Conservation (phyloP, 1,140 invertebrate genomes). For the Pantala flavescens region DNA sequence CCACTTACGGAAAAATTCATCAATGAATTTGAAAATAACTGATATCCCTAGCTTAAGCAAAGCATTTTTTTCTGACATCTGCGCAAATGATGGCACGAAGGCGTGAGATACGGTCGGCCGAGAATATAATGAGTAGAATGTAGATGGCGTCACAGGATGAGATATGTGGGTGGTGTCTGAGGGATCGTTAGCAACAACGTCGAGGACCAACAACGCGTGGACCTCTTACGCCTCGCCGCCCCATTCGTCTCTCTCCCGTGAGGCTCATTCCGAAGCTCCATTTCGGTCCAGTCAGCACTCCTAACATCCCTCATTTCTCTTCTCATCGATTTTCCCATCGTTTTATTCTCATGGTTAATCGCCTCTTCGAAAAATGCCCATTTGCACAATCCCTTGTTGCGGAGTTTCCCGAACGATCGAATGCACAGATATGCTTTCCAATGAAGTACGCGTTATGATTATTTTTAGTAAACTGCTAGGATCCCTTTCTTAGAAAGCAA, state of each 20-base stretch:
- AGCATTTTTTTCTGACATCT: too few relatives aligned
- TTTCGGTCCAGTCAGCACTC: background rate
- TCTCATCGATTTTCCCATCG: background rate
- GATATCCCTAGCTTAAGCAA: too few relatives aligned
- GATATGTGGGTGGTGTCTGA: background rate
- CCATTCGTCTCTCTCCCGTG: background rate
- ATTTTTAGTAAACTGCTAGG: too few relatives aligned
- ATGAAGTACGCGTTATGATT: too few relatives aligned
- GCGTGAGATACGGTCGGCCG: background rate
- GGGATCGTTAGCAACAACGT: conserved; percentile 3
- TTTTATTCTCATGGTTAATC: background rate
- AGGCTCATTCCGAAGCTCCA: conserved; percentile 7
- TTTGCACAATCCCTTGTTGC: too few relatives aligned
- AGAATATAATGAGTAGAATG: background rate
- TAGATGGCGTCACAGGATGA: background rate
- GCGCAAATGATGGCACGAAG: too few relatives aligned
- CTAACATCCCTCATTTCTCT: background rate
- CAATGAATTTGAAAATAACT: too few relatives aligned
- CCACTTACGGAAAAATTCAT: too few relatives aligned
- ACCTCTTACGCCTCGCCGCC: background rate
- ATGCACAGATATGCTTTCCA: too few relatives aligned
- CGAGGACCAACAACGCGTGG: background rate
- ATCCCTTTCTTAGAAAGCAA: too few relatives aligned
- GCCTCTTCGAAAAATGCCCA: too few relatives aligned
- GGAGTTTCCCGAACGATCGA: too few relatives aligned